phyloP scores from a whole-genome alignment of 2,888 invertebrate genomes.

The Macrophya annulata region DNA sequence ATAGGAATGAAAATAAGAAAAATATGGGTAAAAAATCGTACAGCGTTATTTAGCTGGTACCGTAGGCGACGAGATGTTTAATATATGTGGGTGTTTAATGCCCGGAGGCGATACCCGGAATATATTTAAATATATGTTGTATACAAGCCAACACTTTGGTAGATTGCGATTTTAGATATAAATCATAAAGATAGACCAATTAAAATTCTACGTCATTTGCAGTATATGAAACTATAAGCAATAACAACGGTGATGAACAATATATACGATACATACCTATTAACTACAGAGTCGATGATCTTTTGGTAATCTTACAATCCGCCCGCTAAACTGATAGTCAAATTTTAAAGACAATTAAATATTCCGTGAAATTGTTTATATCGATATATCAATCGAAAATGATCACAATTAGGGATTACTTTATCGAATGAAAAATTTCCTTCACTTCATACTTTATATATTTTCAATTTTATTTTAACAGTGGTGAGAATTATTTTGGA shows the following conservation, averaged over 20 bases:
- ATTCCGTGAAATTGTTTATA: background rate
- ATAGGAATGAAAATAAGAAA: background rate
- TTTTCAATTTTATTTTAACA: background rate
- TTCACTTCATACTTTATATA: background rate
- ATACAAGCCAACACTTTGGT: constrained; percentile 28
- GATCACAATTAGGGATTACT: too few species aligned
- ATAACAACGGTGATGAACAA: background rate
- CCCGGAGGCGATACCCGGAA: constrained; percentile 9
- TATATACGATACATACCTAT: background rate
- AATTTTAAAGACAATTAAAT: background rate
- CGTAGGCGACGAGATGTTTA: constrained; percentile 41
- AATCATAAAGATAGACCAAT: constrained; percentile 42
- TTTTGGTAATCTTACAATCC: constrained; percentile 9
- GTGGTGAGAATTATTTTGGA: background rate
- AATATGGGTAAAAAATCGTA: background rate
- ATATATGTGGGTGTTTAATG: constrained; percentile 33
- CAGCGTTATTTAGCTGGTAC: background rate
- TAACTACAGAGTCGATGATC: constrained; percentile 10
- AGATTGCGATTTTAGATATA: constrained; percentile 25
- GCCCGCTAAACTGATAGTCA: constrained; percentile 15
- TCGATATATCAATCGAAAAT: too few species aligned
- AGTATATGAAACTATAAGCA: background rate
- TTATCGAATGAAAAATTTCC: too few species aligned
- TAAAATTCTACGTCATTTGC: constrained; percentile 24
- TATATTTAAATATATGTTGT: constrained; percentile 8